Base-by-base conservation (phyloP, 2,113 vertebrate genomes). In the Ranitomeya variabilis region DNA sequence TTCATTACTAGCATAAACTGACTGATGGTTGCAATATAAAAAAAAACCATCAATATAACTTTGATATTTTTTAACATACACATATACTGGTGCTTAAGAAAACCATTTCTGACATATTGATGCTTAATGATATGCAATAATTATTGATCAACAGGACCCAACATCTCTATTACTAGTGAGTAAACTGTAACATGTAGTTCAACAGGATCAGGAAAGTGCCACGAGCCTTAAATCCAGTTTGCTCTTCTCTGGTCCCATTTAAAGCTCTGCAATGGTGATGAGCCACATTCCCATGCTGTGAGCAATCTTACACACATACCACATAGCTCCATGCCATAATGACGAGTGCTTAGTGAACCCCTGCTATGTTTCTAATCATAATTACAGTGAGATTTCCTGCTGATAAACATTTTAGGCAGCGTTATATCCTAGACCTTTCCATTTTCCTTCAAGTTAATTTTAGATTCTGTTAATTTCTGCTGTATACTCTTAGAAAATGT, bases 361-460 rank as follows among this genome's bases (percentile, higher is more conserved):
- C 82, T 69, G 64, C 64, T 84, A 84, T 10, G 64, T 71, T 54
- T 71, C 62, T 84, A 69, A 84, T 84, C 64, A 84, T 84, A 84
- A 84, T 84, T 84, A 84, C 82, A 84, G 64, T 69, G 21, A 84
- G 64, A 84, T 67, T 67, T 83, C 81, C 81, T 16, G 81, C 62
- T 83, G 81, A 83, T 15, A 83, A 69, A 23, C 62, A 66, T 83
- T 83, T 69, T 23, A 69, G 23, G 64, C 69, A 69, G 31, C 26
- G 18, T 51, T 45, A 66, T 45, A 67, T 83, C 81, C 31, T 23
- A 83, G 81, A 69, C 60, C 80, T 66, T 62, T 67, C 31, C 21
- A 83, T 52, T 84, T 71, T 71, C 82, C 52, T 26, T 67, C 11
- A 12, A 67, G 45, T 71, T 84, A 69, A 84, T 66, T 66, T 84